Percentiles rank a stretch among this genome's conserved stretches.
Evolutionary conservation across 2,888 invertebrate species (phyloP).

Genomic region (Sialis lutaria): DNA sequence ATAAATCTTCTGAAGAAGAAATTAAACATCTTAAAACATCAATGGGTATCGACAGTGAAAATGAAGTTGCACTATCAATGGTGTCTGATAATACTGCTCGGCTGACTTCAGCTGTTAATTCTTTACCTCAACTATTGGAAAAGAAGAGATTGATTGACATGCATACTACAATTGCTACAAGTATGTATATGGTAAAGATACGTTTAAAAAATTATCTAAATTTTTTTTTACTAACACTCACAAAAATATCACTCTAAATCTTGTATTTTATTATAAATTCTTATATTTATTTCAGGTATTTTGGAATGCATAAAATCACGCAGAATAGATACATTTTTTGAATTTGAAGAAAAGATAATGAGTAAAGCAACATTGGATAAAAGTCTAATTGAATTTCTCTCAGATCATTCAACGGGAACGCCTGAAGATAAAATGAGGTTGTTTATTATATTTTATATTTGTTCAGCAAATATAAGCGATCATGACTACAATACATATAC

Average conservation of each 20-base stretch:
- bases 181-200: constrained; percentile 22
- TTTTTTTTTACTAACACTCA: background rate
- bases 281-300: constrained; percentile 33
- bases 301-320: constrained; percentile 72
- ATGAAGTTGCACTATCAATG: constrained; percentile 69
- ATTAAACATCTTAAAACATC: constrained; percentile 86
- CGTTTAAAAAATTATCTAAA: background rate
- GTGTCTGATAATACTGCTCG: constrained; percentile 86
- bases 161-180: constrained; percentile 97
- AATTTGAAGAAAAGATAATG: constrained; percentile 96
- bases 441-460: constrained; percentile 84
- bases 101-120: constrained; percentile 87
- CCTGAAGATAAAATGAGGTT: constrained; percentile 85
- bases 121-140: constrained; percentile 89
- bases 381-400: constrained; percentile 70
- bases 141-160: constrained; percentile 95
- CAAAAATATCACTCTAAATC: background rate
- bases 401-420: constrained; percentile 72
- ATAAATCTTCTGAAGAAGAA: constrained; percentile 81
- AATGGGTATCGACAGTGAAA: constrained; percentile 85
- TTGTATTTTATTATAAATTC: too few species aligned
- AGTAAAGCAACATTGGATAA: constrained; percentile 68
- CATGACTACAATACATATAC: constrained; percentile 73
- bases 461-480: constrained; percentile 61
- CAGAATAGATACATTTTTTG: constrained; percentile 90